phyloP scores from a whole-genome alignment of 2,888 invertebrate species.

The Harpalus rufipes region DNA sequence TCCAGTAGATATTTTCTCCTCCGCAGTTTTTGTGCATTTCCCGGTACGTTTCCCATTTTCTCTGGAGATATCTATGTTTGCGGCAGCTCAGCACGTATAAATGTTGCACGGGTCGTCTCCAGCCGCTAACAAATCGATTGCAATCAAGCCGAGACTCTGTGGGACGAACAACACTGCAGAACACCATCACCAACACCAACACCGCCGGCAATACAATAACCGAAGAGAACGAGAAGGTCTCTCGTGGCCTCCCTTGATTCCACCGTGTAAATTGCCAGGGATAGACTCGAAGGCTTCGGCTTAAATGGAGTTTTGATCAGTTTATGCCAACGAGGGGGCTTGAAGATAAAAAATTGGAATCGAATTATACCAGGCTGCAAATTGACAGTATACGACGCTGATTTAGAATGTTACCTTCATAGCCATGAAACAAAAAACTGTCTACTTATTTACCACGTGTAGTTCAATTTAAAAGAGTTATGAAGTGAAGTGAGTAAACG shows the following conservation, averaged over 20 bases:
- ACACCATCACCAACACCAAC: slow-evolving; percentile 3
- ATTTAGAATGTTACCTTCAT: no score
- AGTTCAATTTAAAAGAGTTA: no score
- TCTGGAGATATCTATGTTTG: slow-evolving; percentile 9
- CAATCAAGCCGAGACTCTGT: slow-evolving; percentile 34
- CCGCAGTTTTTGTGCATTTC: not conserved
- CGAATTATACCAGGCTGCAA: no score
- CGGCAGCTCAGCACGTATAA: slow-evolving; percentile 26
- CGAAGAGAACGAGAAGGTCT: not conserved
- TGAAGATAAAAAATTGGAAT: no score
- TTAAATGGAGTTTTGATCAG: not conserved
- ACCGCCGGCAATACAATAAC: not conserved
- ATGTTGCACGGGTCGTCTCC: slow-evolving; percentile 29
- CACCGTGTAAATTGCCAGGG: slow-evolving; percentile 6
- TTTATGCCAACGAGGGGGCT: not conserved
- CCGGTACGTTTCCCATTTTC: slow-evolving; percentile 6
- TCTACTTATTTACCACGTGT: no score
- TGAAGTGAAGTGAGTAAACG: no score
- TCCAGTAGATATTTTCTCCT: not conserved
- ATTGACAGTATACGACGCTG: no score
- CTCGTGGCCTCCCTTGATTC: slow-evolving; percentile 13
- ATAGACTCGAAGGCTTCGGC: not conserved
- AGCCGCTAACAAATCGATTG: slow-evolving; percentile 43
- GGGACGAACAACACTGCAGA: slow-evolving; percentile 5
- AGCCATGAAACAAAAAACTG: no score